phyloP scores from a whole-genome alignment of 1,140 invertebrate species.

The Caenorhabditis inopinata region DNA sequence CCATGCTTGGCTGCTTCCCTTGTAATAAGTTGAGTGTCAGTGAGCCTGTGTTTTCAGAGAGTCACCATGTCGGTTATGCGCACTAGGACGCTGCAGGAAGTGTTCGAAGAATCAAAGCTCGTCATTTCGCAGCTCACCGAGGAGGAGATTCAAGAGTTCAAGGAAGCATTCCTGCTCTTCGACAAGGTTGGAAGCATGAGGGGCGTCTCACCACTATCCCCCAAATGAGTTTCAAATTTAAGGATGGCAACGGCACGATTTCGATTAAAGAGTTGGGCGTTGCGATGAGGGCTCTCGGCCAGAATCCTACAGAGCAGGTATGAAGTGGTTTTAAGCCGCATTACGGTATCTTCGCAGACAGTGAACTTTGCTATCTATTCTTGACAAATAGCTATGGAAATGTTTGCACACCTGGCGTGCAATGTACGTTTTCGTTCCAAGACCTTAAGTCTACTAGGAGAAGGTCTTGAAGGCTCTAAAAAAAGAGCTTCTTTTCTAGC shows the following conservation, averaged over 20 bases:
- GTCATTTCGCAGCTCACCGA: slow-evolving; percentile 45
- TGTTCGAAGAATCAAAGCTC: slow-evolving; percentile 37
- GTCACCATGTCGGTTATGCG: slow-evolving; percentile 17
- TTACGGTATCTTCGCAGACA: background rate
- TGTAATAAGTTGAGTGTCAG: too few relatives aligned
- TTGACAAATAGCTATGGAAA: too few relatives aligned
- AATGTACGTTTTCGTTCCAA: too few relatives aligned
- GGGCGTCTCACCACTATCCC: too few relatives aligned
- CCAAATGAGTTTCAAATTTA: background rate
- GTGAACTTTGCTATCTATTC: too few relatives aligned
- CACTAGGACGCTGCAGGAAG: slow-evolving; percentile 17
- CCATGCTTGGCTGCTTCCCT: too few relatives aligned
- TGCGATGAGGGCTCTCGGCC: slow-evolving; percentile 95
- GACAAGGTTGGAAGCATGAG: background rate
- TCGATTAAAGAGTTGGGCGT: slow-evolving; percentile 97
- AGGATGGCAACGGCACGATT: slow-evolving; percentile 98
- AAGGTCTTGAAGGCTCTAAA: too few relatives aligned
- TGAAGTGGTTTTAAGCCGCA: background rate
- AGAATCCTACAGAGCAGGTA: slow-evolving; percentile 96
- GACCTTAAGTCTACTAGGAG: too few relatives aligned
- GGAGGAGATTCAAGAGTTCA: slow-evolving; percentile 77
- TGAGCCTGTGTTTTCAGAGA: slow-evolving; percentile 15
- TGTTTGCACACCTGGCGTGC: too few relatives aligned
- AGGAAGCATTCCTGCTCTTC: slow-evolving; percentile 74
- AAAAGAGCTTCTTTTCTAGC: too few relatives aligned